Percentiles rank a stretch among this genome's conserved stretches.
These are phyloP conservation scores for Rhinolophus ferrumequinum DNA, from an alignment of 2,113 vertebrate species.

Conservation along the genomic window DNA sequence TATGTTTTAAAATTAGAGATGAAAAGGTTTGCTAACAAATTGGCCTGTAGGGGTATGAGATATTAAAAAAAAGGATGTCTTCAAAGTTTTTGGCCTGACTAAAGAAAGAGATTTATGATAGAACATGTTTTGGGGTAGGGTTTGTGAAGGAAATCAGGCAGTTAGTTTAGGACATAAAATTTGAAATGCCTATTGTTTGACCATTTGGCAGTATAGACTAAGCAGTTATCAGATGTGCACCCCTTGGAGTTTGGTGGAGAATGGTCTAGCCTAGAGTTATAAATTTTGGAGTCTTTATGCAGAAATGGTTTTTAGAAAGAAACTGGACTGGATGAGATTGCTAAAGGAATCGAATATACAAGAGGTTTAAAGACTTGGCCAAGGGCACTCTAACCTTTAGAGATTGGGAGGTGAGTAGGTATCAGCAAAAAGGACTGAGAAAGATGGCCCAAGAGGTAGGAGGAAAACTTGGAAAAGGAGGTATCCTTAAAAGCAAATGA, in stretches of 20 bases:
- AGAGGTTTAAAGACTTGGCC: background rate
- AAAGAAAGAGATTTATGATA: background rate
- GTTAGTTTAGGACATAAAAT: background rate
- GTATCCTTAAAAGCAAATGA: constrained; percentile 14
- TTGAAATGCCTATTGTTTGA: constrained; percentile 5
- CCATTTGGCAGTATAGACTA: background rate
- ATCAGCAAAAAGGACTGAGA: background rate
- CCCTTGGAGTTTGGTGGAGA: background rate
- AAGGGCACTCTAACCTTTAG: background rate
- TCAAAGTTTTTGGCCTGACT: background rate
- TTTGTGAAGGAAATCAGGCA: background rate
- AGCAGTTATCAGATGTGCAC: background rate
- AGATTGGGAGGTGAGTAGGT: background rate
- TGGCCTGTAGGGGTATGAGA: background rate
- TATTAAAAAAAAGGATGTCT: background rate
- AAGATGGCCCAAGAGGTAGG: background rate
- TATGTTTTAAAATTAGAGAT: constrained; percentile 16
- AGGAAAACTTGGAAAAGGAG: constrained; percentile 31
- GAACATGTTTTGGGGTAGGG: background rate
- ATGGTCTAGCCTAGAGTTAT: background rate
- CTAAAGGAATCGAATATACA: constrained; percentile 1
- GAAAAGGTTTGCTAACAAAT: background rate
- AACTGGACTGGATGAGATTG: background rate
- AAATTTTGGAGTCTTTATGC: background rate
- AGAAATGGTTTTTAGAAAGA: constrained; percentile 32